Evolutionary conservation across 2,888 invertebrate genomes (phyloP), one percentile per base, ranked within the genome.

Genomic region (Lasioglossum calceatum): DNA sequence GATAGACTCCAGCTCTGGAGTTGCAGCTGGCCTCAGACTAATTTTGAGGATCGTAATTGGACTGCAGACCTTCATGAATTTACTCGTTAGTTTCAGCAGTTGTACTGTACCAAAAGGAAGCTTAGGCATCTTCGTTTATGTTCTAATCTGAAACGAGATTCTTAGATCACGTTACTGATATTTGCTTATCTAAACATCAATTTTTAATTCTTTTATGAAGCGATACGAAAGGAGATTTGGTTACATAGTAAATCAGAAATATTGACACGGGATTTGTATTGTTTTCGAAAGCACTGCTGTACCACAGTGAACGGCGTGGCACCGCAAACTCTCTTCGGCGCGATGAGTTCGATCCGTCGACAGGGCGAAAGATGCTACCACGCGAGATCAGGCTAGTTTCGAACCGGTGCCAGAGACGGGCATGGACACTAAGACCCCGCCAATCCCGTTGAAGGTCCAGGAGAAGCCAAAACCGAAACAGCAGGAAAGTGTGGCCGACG

Each of bases 381-480:
- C 87, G 83, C 85, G 88, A 79, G 90, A 87, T 91, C 88, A 88
- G 83, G 81, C 78, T 91, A 91, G 90, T 89, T 73, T 89, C 50
- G 87, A 86, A 79, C 81, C 87, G 93, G 91, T 92, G 92, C 85
- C 89, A 88, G 88, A 92, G 91, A 89, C 91, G 94, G 94, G 94
- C 86, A 95, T 95, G 95, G 95, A 95, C 94, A 94, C 95, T 91
- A 95, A 93, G 94, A 94, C 95, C 84, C 95, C 95, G 83, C 93
- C 94, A 87, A 95, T 95, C 87, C 92, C 93, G 91, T 84, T 93
- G 87, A 95, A 94, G 92, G 92, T 93, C 88, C 93, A 93, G 91
- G 94, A 95, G 90, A 95, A 93, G 90, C 85, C 85, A 19, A 92
- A 92, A 77, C 90, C 88, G 77, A 93, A 87, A 50, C 93, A 91